Percentiles rank a stretch among this genome's conserved stretches.
phyloP scores from a whole-genome alignment of 2,888 invertebrate genomes.

The Heteromyza rotundicornis region DNA sequence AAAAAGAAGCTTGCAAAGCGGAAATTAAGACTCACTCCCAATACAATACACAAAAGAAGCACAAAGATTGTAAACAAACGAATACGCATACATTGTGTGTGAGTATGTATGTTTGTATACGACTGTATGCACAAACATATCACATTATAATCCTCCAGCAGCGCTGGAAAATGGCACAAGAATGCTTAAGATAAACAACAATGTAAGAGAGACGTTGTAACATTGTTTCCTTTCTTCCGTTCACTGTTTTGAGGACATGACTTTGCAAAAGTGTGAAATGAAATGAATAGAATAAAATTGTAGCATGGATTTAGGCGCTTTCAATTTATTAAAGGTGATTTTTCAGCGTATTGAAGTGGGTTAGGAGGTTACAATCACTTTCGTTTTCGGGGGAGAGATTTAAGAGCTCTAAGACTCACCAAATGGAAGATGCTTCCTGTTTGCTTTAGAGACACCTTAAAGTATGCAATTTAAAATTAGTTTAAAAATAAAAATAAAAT shows the following conservation, averaged over 20 bases:
- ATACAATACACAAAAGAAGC: conserved; percentile 9
- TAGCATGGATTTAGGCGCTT: conserved; percentile 8
- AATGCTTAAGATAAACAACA: conserved; percentile 30
- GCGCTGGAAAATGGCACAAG: conserved; percentile 47
- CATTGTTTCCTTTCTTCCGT: too few relatives aligned
- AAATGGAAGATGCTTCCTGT: too few relatives aligned
- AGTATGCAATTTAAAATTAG: too few relatives aligned
- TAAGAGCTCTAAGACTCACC: too few relatives aligned
- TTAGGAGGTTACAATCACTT: conserved; percentile 28
- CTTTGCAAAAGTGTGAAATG: not conserved
- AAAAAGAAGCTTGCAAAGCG: conserved; percentile 50
- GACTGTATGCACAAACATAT: conserved; percentile 49
- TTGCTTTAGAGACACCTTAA: too few relatives aligned
- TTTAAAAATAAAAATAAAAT: too few relatives aligned
- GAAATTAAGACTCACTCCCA: conserved; percentile 44
- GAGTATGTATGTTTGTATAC: not conserved
- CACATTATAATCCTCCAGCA: conserved; percentile 50
- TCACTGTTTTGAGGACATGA: not conserved
- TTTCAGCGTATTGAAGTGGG: conserved; percentile 34
- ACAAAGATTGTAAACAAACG: conserved; percentile 51
- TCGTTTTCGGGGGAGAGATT: too few relatives aligned
- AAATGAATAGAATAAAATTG: too few relatives aligned
- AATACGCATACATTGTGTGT: conserved; percentile 26
- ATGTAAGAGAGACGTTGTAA: too few relatives aligned
- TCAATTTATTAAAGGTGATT: conserved; percentile 31